Conservation (phyloP, 2,113 vertebrate genomes). For the Tylochromis polylepis region DNA sequence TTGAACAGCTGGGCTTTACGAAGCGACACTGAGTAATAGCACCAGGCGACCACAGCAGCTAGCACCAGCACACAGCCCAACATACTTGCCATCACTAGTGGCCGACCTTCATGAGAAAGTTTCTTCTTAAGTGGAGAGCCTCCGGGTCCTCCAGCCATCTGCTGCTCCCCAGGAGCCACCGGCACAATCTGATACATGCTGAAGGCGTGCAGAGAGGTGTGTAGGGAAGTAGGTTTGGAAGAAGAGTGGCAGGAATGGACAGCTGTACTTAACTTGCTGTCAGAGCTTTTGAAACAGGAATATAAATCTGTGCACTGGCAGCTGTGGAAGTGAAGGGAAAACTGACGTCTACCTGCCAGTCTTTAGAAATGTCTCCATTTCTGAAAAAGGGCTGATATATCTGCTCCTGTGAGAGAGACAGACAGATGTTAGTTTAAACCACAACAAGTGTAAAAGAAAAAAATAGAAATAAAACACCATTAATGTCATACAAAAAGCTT, state of each 20-base stretch:
- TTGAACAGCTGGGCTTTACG: slow-evolving; percentile 81
- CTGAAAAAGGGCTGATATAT: background rate
- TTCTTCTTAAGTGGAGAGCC: slow-evolving; percentile 74
- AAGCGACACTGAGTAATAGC: slow-evolving; percentile 86
- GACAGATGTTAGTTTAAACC: background rate
- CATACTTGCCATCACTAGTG: slow-evolving; percentile 68
- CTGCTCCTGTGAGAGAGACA: slow-evolving; percentile 8
- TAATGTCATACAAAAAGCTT: background rate
- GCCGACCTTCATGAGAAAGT: slow-evolving; percentile 69
- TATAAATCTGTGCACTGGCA: background rate
- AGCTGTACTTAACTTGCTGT: background rate
- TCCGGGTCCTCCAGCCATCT: slow-evolving; percentile 54
- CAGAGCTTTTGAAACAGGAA: background rate
- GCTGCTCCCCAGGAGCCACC: slow-evolving; percentile 59
- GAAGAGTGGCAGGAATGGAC: background rate
- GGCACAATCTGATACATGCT: slow-evolving; percentile 76
- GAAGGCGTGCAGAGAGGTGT: background rate
- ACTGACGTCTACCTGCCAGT: slow-evolving; percentile 1
- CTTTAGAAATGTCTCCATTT: slow-evolving; percentile 8
- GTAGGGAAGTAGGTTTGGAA: background rate
- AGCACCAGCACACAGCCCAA: slow-evolving; percentile 79
- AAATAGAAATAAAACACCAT: background rate
- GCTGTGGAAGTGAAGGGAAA: background rate
- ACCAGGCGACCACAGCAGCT: slow-evolving; percentile 83
- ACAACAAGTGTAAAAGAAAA: background rate